A percentile compares a stretch with the other conserved stretches of the same genome.
These are phyloP conservation scores for Drosophila ohnishii DNA, from an alignment of 1,140 invertebrate species.

Conservation along the genomic window DNA sequence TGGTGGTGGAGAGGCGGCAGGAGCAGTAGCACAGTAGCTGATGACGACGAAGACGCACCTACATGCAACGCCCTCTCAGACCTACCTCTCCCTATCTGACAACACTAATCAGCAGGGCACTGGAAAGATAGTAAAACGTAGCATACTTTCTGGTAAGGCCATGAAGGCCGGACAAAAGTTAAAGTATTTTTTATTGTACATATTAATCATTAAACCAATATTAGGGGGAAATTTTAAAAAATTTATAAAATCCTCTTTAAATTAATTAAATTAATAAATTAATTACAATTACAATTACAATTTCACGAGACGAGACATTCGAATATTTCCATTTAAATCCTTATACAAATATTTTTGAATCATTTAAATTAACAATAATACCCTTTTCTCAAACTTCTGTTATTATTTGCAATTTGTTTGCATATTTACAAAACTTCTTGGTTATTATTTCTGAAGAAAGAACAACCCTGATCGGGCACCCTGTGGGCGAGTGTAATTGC, in stretches of 20 bases:
- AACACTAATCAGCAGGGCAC: slow-evolving; percentile 44
- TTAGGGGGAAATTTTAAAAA: neutral
- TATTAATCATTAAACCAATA: neutral
- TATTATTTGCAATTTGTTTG: neutral
- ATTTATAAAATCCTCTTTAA: neutral
- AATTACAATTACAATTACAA: neutral
- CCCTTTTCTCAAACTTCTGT: too few species aligned
- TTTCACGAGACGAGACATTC: neutral
- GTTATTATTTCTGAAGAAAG: neutral
- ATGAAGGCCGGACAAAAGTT: neutral
- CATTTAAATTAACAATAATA: too few species aligned
- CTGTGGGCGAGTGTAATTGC: slow-evolving; percentile 68
- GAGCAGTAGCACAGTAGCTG: slow-evolving; percentile 45
- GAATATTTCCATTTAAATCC: neutral
- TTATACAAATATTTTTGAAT: neutral
- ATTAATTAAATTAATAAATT: neutral
- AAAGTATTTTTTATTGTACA: too few species aligned
- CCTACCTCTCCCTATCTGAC: neutral
- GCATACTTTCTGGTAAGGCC: slow-evolving; percentile 25
- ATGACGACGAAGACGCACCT: slow-evolving; percentile 46
- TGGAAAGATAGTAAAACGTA: neutral
- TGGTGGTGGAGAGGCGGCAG: slow-evolving; percentile 5
- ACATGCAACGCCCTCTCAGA: slow-evolving; percentile 46
- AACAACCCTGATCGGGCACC: neutral
- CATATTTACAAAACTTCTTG: neutral